A percentile compares a stretch with the other conserved stretches of the same genome.
Conservation (phyloP, 2,113 vertebrate species). For the Plotosus lineatus region DNA sequence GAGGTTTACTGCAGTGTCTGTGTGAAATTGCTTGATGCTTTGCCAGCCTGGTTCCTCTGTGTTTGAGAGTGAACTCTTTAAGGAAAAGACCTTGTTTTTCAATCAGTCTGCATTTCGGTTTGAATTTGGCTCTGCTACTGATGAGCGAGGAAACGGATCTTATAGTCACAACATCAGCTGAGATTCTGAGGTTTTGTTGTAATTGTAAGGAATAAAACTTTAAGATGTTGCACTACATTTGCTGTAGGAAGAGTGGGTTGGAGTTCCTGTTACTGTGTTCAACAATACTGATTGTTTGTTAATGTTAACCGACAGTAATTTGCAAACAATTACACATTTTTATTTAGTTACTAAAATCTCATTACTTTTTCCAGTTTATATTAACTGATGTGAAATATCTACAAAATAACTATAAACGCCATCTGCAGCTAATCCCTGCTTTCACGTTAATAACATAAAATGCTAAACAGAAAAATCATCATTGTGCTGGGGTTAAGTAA, state of each 20-base stretch:
- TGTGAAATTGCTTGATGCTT: conserved; percentile 29
- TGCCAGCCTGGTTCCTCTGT: conserved; percentile 46
- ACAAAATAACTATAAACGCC: too few species aligned
- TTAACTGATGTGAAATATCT: background rate
- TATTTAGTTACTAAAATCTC: background rate
- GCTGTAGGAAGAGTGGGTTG: background rate
- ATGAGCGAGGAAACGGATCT: background rate
- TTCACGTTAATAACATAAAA: too few species aligned
- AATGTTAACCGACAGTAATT: background rate
- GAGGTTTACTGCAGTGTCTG: conserved; percentile 2
- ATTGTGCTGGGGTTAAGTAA: background rate
- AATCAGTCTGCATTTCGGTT: background rate
- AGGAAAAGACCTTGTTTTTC: conserved; percentile 1
- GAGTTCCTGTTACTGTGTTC: background rate
- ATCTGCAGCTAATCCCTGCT: too few species aligned
- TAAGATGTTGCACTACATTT: background rate
- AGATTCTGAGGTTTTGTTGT: background rate
- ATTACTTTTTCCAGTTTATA: background rate
- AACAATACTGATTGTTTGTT: background rate
- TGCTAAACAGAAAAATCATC: too few species aligned
- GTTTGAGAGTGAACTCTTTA: background rate
- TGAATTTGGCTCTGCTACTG: conserved; percentile 11
- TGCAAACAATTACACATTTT: background rate
- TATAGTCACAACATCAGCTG: background rate
- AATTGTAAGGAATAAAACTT: background rate